phyloP scores from a whole-genome alignment of 2,113 vertebrate genomes.

The Emydocephalus ijimae region DNA sequence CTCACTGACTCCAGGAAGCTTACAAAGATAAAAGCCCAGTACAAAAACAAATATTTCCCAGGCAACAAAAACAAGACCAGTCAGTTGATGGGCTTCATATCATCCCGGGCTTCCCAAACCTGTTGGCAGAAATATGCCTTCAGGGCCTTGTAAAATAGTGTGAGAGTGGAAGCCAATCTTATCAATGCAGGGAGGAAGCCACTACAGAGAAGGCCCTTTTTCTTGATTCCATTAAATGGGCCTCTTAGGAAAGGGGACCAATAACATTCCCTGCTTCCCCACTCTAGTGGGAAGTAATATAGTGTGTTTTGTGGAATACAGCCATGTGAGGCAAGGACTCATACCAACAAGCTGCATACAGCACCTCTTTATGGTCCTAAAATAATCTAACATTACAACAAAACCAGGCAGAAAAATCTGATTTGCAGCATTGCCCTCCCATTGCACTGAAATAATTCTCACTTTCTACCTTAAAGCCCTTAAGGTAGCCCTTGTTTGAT shows the following conservation, averaged over 20 bases:
- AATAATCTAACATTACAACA: background rate
- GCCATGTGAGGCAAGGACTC: background rate
- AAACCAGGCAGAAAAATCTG: background rate
- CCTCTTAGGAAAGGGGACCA: background rate
- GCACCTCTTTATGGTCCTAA: background rate
- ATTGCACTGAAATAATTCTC: background rate
- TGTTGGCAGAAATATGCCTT: background rate
- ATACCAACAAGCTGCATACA: background rate
- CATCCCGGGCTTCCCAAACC: background rate
- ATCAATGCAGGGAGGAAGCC: background rate
- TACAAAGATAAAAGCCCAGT: background rate
- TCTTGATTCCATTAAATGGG: background rate
- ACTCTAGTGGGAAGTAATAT: background rate
- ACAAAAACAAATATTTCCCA: background rate
- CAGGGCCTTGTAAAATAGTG: background rate
- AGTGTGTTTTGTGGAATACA: background rate
- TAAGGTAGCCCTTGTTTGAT: background rate
- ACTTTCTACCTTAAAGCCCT: background rate
- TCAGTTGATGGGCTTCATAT: background rate
- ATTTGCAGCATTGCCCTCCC: background rate
- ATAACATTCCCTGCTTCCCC: background rate
- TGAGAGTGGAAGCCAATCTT: background rate
- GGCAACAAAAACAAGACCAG: background rate
- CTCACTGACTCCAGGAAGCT: background rate
- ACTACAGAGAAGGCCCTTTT: background rate